These are phyloP conservation scores for crab-eating macaque (Macaca fascicularis) DNA, from an alignment of 2,113 vertebrate species.

Conservation along the genomic window T2T-MFA8v1.1 NC_088380.1:130600001-130600500, in stretches of 20 bases:
- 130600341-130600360: constrained; percentile 43
- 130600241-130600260: not conserved
- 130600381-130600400: not conserved
- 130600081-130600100: constrained; percentile 69
- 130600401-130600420: not conserved
- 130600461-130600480: not conserved
- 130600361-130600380: not conserved
- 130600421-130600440: not conserved
- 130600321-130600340: constrained; percentile 11
- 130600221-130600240: not conserved
- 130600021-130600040: constrained; percentile 70
- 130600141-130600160: not conserved
- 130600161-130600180: not conserved
- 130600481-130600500: constrained; percentile 26
- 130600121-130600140: not conserved
- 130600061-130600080: constrained; percentile 61
- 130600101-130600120: constrained; percentile 43
- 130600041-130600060: constrained; percentile 55
- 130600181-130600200: not conserved
- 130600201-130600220: not conserved
- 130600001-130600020: constrained; percentile 70
- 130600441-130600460: constrained; percentile 11
- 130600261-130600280: constrained; percentile 13
- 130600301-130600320: not conserved
- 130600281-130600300: not conserved